These are phyloP conservation scores for Eurytoma californica DNA, from an alignment of 2,888 invertebrate species.

Conservation along the genomic window DNA sequence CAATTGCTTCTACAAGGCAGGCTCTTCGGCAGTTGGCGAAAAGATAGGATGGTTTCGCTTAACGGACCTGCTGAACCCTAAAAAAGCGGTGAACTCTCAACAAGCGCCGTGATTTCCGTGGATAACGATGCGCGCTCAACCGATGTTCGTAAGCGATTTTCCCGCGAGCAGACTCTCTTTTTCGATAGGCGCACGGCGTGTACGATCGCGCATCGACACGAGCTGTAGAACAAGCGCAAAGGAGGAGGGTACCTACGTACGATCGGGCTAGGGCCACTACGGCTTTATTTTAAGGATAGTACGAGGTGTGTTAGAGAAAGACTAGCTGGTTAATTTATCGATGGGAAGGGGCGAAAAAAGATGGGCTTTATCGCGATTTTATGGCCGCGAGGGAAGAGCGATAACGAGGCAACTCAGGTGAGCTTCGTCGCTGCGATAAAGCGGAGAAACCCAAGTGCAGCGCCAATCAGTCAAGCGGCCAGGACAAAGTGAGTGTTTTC, in stretches of 20 bases:
- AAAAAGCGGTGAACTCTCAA: conserved; percentile 9
- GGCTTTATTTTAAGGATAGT: conserved; percentile 24
- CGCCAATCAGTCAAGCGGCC: too few species aligned
- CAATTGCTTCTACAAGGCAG: conserved; percentile 19
- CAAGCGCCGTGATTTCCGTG: conserved; percentile 52
- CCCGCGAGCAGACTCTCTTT: conserved; percentile 30
- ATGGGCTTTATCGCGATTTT: conserved; percentile 42
- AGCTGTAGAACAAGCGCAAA: not conserved
- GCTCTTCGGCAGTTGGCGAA: conserved; percentile 5
- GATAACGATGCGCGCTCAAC: conserved; percentile 43
- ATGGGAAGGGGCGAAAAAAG: not conserved
- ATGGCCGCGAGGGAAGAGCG: not conserved
- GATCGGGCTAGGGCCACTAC: not conserved
- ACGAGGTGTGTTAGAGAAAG: not conserved
- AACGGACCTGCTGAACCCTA: not conserved
- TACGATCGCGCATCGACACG: not conserved
- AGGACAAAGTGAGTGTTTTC: too few species aligned
- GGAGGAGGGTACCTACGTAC: not conserved
- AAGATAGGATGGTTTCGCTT: conserved; percentile 18
- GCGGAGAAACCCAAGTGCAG: not conserved
- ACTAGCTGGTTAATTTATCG: conserved; percentile 31
- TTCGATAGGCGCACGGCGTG: conserved; percentile 24
- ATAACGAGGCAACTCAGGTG: conserved; percentile 4
- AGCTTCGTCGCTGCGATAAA: conserved; percentile 1
- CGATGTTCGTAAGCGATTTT: conserved; percentile 42